Conservation (phyloP, 23 tunicate species). For the Diplosoma virens region DNA sequence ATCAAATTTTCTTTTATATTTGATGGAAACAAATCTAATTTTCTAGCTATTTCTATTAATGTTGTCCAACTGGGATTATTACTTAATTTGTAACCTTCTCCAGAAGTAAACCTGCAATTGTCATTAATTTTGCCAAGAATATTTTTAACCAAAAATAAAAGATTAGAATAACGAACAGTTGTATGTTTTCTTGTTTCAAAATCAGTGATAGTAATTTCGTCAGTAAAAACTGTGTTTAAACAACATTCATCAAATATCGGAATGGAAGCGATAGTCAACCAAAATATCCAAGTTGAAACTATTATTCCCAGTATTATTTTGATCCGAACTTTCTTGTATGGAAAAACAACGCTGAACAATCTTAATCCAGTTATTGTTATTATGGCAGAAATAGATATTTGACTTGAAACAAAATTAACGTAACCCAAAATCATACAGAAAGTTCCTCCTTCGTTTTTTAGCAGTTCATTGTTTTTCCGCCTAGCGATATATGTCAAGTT, state of each 20-base stretch:
- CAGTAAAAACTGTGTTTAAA: not conserved
- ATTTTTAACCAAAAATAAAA: not conserved
- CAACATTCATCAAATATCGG: not conserved
- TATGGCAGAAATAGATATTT: not conserved
- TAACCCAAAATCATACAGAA: not conserved
- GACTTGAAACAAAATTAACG: slow-evolving; percentile 9
- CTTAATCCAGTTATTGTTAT: not conserved
- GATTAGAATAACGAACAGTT: not conserved
- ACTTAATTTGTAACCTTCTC: not conserved
- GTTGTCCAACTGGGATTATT: not conserved
- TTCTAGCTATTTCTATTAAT: not conserved
- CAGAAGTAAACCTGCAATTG: not conserved
- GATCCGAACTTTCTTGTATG: not conserved
- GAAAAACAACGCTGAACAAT: not conserved
- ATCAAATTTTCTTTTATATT: not conserved
- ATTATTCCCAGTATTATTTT: not conserved
- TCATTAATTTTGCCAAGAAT: not conserved
- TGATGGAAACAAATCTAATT: not conserved
- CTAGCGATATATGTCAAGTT: not conserved
- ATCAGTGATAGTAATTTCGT: not conserved
- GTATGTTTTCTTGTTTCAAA: not conserved
- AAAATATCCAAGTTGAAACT: not conserved
- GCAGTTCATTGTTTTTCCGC: not conserved
- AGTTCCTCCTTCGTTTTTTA: not conserved
- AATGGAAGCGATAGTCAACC: not conserved